A percentile compares a stretch with the other conserved stretches of the same genome.
Evolutionary conservation across 2,113 vertebrate genomes (phyloP).

Genomic region (Labeo rohita): DNA sequence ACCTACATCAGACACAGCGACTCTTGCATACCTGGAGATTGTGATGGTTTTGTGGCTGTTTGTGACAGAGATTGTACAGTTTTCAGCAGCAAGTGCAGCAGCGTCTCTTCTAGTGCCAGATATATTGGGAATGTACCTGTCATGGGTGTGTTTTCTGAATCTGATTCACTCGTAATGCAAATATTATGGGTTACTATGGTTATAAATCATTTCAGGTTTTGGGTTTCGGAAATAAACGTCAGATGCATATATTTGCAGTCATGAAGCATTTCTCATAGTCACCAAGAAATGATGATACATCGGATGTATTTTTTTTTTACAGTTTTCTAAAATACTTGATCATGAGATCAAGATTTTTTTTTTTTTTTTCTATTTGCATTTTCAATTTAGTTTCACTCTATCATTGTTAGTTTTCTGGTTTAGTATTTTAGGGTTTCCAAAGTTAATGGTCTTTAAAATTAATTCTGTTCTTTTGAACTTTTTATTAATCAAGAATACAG

Average conservation of each 20-base stretch:
- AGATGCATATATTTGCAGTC: not conserved
- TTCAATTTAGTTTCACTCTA: not conserved
- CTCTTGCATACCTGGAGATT: conserved; percentile 30
- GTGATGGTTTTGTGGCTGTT: conserved; percentile 14
- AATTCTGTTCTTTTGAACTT: not conserved
- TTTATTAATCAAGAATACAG: too few species aligned
- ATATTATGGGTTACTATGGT: not conserved
- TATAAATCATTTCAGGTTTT: not conserved
- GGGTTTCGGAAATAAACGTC: not conserved
- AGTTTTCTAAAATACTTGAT: not conserved
- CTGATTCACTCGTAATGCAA: not conserved
- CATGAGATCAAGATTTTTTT: not conserved
- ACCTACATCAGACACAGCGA: not conserved
- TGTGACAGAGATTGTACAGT: not conserved
- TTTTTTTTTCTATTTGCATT: not conserved
- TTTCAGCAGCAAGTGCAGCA: not conserved
- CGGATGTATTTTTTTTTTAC: not conserved
- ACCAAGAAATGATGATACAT: not conserved
- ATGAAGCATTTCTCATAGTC: not conserved
- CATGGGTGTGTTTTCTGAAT: not conserved
- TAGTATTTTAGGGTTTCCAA: not conserved
- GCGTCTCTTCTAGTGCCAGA: not conserved
- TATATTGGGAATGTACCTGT: not conserved
- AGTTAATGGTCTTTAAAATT: not conserved
- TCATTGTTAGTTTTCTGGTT: too few species aligned